Percentiles rank a stretch among this genome's conserved stretches.
Conservation (phyloP, 64 coral and sea anemone genomes). For the Stichodactyla helianthus region DNA sequence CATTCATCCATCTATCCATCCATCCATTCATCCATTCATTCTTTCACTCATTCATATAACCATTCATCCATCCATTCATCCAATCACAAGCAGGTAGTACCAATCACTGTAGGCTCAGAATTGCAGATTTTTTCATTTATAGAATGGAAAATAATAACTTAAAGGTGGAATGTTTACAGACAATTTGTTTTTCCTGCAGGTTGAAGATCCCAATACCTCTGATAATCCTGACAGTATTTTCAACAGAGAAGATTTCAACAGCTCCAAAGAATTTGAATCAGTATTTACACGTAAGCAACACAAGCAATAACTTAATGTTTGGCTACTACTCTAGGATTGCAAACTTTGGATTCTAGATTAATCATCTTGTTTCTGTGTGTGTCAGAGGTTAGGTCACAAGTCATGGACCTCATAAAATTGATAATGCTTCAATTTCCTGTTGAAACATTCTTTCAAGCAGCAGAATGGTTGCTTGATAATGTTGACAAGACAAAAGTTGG, state of each 20-base stretch:
- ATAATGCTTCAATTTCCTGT: constrained; percentile 58
- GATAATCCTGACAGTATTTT: constrained; percentile 60
- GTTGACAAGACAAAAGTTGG: constrained; percentile 26
- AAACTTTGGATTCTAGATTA: no score
- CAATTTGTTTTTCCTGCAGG: constrained; percentile 28
- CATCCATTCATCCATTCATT: no score
- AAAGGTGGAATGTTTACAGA: not conserved
- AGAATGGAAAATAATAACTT: not conserved
- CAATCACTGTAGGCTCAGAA: no score
- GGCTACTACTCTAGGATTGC: not conserved
- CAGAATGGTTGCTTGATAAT: constrained; percentile 71
- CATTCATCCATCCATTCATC: no score
- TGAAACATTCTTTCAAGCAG: constrained; percentile 66
- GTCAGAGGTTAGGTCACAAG: constrained; percentile 72
- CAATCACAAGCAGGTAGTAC: no score
- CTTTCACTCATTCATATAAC: no score
- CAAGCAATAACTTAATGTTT: not conserved
- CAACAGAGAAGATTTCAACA: constrained; percentile 82
- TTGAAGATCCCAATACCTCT: constrained; percentile 53
- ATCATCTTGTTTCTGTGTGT: not conserved
- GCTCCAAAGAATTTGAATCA: constrained; percentile 58
- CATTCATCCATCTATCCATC: no score
- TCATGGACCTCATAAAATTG: constrained; percentile 64
- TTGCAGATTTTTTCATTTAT: no score
- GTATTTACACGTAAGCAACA: constrained; percentile 64